Percentiles rank a stretch among this genome's conserved stretches.
phyloP scores from a whole-genome alignment of 2,888 invertebrate species.

The Rhingia rostrata region DNA sequence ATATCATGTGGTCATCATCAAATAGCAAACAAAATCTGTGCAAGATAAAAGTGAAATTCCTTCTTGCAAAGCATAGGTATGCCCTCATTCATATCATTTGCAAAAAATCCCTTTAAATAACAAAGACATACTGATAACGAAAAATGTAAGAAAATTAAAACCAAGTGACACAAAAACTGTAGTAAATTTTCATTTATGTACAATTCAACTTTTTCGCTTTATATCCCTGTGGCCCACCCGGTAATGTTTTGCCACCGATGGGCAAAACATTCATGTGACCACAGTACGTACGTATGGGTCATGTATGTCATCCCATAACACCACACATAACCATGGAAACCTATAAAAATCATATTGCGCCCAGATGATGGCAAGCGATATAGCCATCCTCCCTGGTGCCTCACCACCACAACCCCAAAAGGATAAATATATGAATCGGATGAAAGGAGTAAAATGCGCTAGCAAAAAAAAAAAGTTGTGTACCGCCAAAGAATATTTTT shows the following conservation, averaged over 20 bases:
- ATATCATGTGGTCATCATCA: neutral
- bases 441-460: constrained; percentile 33
- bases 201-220: constrained; percentile 77
- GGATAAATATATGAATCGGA: constrained; percentile 62
- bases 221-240: constrained; percentile 64
- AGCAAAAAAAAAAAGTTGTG: constrained; percentile 36
- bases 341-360: constrained; percentile 70
- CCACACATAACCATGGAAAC: constrained; percentile 45
- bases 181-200: constrained; percentile 79
- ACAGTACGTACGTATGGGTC: constrained; percentile 31
- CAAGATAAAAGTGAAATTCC: constrained; percentile 32
- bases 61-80: constrained; percentile 24
- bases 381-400: constrained; percentile 17
- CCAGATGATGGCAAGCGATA: constrained; percentile 62
- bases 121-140: neutral
- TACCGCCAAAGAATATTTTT: constrained; percentile 69
- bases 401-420: neutral
- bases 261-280: constrained; percentile 54
- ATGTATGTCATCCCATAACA: constrained; percentile 52
- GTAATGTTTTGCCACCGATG: constrained; percentile 29
- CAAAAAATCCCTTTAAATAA: constrained; percentile 29
- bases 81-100: constrained; percentile 30
- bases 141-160: constrained; percentile 12
- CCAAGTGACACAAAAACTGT: constrained; percentile 73
- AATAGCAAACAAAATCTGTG: neutral